Percentiles rank a stretch among this genome's conserved stretches.
phyloP scores from a whole-genome alignment of 2,888 invertebrate genomes.

The Rugalucina vietnamica region DNA sequence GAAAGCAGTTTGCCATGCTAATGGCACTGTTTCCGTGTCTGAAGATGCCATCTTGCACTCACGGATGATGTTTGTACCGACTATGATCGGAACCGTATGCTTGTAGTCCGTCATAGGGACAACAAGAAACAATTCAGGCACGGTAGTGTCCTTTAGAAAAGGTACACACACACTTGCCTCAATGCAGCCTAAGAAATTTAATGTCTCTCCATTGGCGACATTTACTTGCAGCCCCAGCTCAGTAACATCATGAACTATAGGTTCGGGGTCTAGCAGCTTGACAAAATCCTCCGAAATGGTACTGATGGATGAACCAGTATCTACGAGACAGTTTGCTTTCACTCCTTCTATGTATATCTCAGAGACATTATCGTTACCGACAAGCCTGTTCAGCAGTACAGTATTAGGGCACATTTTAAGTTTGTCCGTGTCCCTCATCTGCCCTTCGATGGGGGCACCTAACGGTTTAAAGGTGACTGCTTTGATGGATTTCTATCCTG shows the following conservation, averaged over 20 bases:
- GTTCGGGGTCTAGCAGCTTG: neutral
- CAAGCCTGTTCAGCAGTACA: neutral
- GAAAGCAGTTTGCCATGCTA: slow-evolving; percentile 18
- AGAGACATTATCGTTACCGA: neutral
- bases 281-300: neutral
- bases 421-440: neutral
- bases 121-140: neutral
- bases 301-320: slow-evolving; percentile 23
- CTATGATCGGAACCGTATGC: neutral
- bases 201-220: neutral
- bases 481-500: no score
- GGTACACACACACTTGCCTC: neutral
- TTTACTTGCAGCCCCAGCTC: neutral
- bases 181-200: slow-evolving; percentile 13
- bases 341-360: neutral
- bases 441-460: neutral
- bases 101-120: slow-evolving; percentile 7
- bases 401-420: neutral
- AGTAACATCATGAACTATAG: neutral
- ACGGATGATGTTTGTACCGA: slow-evolving; percentile 21
- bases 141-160: neutral
- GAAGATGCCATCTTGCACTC: neutral
- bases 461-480: slow-evolving; percentile 1
- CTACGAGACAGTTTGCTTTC: slow-evolving; percentile 1
- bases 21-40: neutral